phyloP scores from a whole-genome alignment of 2,797 vertebrate species.

The Zenarchopterus dispar region DNA sequence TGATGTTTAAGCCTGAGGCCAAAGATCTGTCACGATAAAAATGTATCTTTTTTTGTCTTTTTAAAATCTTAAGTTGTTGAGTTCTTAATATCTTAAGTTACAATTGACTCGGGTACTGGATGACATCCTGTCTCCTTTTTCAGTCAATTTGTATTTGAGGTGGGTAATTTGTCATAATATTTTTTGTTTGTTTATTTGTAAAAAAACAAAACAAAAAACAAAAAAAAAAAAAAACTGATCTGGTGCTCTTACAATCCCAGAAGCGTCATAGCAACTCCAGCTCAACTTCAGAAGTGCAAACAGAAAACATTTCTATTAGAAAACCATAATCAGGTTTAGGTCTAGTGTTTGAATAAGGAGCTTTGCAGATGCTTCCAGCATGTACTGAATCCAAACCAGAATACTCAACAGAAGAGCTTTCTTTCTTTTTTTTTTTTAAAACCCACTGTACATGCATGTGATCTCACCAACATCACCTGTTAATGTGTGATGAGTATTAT shows the following conservation, averaged over 20 bases:
- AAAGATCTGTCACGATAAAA: not conserved
- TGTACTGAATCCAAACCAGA: conserved; percentile 11
- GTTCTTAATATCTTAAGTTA: not conserved
- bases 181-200: too few species aligned
- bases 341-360: conserved; percentile 28
- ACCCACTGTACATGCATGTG: conserved; percentile 14
- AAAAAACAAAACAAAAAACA: too few species aligned
- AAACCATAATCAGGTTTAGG: conserved; percentile 29
- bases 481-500: conserved; percentile 65
- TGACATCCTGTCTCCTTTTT: too few species aligned
- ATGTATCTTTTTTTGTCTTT: too few species aligned
- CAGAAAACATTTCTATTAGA: conserved; percentile 18
- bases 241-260: not conserved
- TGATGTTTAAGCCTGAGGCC: not conserved
- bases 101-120: too few species aligned
- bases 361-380: conserved; percentile 22
- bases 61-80: too few species aligned
- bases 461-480: conserved; percentile 38
- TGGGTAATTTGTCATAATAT: not conserved
- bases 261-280: conserved; percentile 22
- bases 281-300: conserved; percentile 31
- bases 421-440: not conserved
- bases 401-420: conserved; percentile 18
- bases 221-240: too few species aligned
- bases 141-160: not conserved